Conservation (phyloP, 2,888 invertebrate genomes). For the Napeogenes sylphis region DNA sequence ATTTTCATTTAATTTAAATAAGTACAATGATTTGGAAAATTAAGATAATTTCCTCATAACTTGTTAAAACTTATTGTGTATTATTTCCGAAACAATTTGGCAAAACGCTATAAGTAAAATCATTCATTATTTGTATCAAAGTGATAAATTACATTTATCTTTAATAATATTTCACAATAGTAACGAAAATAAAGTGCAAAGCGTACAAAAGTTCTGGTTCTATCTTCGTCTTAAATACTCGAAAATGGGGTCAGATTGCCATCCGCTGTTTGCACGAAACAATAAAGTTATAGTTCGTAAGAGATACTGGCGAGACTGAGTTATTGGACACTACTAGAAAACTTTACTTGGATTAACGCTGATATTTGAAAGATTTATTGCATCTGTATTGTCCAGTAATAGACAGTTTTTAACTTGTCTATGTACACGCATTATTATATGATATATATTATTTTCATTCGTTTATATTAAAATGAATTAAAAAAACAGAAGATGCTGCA, state of each 20-base stretch:
- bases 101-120: not conserved
- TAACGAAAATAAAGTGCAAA: slow-evolving; percentile 23
- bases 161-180: slow-evolving; percentile 19
- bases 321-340: slow-evolving; percentile 50
- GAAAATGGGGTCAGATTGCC: slow-evolving; percentile 44
- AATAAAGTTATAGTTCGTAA: slow-evolving; percentile 44
- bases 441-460: too few species aligned
- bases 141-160: slow-evolving; percentile 11
- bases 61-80: not conserved
- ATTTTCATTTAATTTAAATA: too few species aligned
- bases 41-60: too few species aligned
- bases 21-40: too few species aligned
- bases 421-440: too few species aligned
- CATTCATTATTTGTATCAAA: not conserved
- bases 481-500: too few species aligned
- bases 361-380: slow-evolving; percentile 56
- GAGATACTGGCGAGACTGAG: slow-evolving; percentile 44
- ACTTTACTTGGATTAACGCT: slow-evolving; percentile 55
- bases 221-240: slow-evolving; percentile 37
- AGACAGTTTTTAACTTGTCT: slow-evolving; percentile 25
- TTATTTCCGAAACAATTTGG: not conserved
- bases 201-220: slow-evolving; percentile 31
- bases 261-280: slow-evolving; percentile 47
- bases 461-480: too few species aligned
- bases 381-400: slow-evolving; percentile 47